Percentiles rank a stretch among this genome's conserved stretches.
These are phyloP conservation scores for Oceanodroma leucorhoa DNA, from an alignment of 2,797 vertebrate species.

Conservation along the genomic window DNA sequence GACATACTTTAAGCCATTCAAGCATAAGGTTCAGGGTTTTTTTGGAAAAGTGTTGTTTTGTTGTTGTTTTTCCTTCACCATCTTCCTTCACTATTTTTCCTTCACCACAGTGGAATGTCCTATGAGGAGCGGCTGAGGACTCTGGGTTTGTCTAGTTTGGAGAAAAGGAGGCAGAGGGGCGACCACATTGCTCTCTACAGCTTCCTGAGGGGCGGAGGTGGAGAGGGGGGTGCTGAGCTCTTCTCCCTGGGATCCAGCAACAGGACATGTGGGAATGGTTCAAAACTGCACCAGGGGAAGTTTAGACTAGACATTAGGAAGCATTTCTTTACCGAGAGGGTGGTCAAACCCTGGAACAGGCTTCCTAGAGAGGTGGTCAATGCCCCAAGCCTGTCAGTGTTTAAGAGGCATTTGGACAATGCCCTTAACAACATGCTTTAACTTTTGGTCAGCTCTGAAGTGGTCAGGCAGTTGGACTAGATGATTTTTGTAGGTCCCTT, in stretches of 20 bases:
- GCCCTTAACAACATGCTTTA: background rate
- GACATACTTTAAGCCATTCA: background rate
- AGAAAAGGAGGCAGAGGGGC: background rate
- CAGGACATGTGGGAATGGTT: rapidly evolving
- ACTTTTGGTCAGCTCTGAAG: background rate
- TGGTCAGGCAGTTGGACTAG: background rate
- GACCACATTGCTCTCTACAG: background rate
- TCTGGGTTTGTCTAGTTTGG: background rate
- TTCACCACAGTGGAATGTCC: background rate
- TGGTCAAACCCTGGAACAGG: background rate
- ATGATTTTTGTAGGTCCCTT: background rate
- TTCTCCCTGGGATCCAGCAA: background rate
- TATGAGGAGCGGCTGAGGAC: background rate
- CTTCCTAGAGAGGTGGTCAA: background rate
- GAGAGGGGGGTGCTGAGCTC: background rate
- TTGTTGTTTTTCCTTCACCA: too few relatives aligned
- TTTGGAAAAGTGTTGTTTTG: background rate
- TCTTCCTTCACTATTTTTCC: background rate
- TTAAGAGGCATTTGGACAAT: background rate
- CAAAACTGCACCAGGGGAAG: background rate
- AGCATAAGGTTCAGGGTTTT: background rate
- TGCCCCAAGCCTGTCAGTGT: background rate
- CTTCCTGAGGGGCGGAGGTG: background rate
- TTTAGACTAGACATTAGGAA: background rate
- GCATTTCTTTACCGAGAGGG: background rate